Base-by-base conservation (phyloP, 2,888 invertebrate species). In the Pheosia gnoma region DNA sequence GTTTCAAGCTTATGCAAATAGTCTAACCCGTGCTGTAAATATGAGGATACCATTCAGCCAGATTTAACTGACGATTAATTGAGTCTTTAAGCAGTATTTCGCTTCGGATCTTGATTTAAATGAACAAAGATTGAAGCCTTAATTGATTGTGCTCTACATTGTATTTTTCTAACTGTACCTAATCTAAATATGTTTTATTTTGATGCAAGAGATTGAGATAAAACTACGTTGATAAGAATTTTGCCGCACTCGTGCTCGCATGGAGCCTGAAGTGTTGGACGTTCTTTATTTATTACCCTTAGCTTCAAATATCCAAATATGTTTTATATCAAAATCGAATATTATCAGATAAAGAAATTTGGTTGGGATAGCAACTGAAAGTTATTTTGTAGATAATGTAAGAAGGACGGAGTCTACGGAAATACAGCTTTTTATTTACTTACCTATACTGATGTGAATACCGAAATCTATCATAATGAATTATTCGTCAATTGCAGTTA, bases 401-500 rank as follows among this genome's bases (percentile, higher is more conserved):
- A 49, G 25, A 25, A 8, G 7, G 51, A 51, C 9, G 25, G 8
- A 43, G 43, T 9, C 43, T 6, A 25, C 25, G 7, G 8, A n/a
- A 7, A 49, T 49, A n/a, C 13, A 13, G 1, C 13, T 49, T 13
- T 25, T 51, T 51, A 13, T 25, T 51, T 25, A 3, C 8, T 25
- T 51, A 4, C 25, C 25, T 25, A 52, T 25, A 53, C 37, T 53
- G 37, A 37, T 37, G 37, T 37, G 10, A 37, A 37, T 38, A 52
- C 37, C 8, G 39, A 49, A 25, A 36, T 25, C 49, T 39, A 56
- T 61, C 62, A 65, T 71, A 65, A 69, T 66, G 62, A 68, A 69
- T 68, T 74, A 78, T 72, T 76, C 71, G 82, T 83, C 83, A 83
- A 83, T 83, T 82, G 70, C 78, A 77, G 68, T 65, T 70, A 67